Evolutionary conservation across 2,888 invertebrate genomes (phyloP), one percentile per base, ranked within the genome.

Genomic region (Hyposoter dolosus): DNA sequence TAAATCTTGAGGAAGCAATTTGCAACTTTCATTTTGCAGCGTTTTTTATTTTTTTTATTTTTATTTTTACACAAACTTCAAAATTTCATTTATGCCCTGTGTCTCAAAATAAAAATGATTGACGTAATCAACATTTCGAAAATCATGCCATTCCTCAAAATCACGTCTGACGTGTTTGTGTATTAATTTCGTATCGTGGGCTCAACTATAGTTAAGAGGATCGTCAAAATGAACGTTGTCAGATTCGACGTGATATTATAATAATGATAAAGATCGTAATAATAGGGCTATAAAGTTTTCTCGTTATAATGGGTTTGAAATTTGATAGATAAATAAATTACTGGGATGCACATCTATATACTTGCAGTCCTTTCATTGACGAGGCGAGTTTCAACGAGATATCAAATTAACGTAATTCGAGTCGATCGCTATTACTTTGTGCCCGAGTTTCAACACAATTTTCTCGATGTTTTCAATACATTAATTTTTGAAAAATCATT

Each of bases 401-500:
- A 76, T 82, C 75, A 47, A 45, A 68, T 82, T 82, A 76, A 69
- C 82, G 82, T 82, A 47, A 82, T 82, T 76, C 23, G 68, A 82
- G 82, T 47, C 17, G 17, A 66, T 43, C 12, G 40, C 53, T 43
- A n/a, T 45, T 32, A 66, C 60, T 68, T 75, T 75, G 35, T 45
- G 17, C 45, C 23, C 47, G 35, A 23, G 0, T 15, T 40, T 32
- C 32, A n/a, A 45, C 23, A 12, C 15, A 47, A 7, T 45, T 47
- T 43, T 45, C 43, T 4, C 23, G 15, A 68, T 19, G 12, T 1
- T 68, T 45, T 40, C 35, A 15, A 28, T 6, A n/a, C 15, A 15
- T 60, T 60, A 4, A 15, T 60, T 12, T 28, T 28, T 60, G 28
- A 60, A 28, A 12, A 60, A 40, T 40, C 7, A 7, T 40, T 1